Percentiles rank a stretch among this genome's conserved stretches.
These are phyloP conservation scores for Rhingia rostrata DNA, from an alignment of 2,888 invertebrate species.

Conservation along the genomic window DNA sequence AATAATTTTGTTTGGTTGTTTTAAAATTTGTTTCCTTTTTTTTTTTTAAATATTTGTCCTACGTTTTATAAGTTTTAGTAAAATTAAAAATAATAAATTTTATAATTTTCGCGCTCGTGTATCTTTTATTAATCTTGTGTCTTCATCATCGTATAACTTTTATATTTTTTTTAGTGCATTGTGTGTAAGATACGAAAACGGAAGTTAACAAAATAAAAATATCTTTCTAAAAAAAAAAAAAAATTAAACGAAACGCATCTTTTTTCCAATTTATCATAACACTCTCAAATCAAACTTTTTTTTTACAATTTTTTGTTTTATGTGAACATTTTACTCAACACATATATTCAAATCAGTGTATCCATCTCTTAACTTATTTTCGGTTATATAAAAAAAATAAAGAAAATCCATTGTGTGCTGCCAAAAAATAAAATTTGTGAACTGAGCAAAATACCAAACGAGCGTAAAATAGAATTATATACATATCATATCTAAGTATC, in stretches of 20 bases:
- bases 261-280: conserved; percentile 25
- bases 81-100: conserved; percentile 31
- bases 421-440: conserved; percentile 62
- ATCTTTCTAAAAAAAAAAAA: background rate
- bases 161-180: conserved; percentile 50
- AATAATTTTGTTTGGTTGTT: conserved; percentile 37
- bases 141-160: conserved; percentile 27
- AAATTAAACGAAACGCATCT: conserved; percentile 56
- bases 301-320: conserved; percentile 38
- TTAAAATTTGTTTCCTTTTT: conserved; percentile 21
- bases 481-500: conserved; percentile 52
- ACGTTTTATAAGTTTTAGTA: conserved; percentile 47
- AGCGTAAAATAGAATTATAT: conserved; percentile 44
- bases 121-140: conserved; percentile 35
- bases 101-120: conserved; percentile 52
- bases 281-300: conserved; percentile 44
- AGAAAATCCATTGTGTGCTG: conserved; percentile 59
- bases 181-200: conserved; percentile 68
- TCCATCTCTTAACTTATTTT: conserved; percentile 55
- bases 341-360: conserved; percentile 47
- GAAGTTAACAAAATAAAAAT: conserved; percentile 47
- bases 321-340: conserved; percentile 33
- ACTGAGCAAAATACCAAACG: conserved; percentile 44
- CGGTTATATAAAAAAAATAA: conserved; percentile 66
- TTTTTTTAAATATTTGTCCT: conserved; percentile 39